Conservation (phyloP, 2,888 invertebrate genomes). For the Sepioteuthis lessoniana region DNA sequence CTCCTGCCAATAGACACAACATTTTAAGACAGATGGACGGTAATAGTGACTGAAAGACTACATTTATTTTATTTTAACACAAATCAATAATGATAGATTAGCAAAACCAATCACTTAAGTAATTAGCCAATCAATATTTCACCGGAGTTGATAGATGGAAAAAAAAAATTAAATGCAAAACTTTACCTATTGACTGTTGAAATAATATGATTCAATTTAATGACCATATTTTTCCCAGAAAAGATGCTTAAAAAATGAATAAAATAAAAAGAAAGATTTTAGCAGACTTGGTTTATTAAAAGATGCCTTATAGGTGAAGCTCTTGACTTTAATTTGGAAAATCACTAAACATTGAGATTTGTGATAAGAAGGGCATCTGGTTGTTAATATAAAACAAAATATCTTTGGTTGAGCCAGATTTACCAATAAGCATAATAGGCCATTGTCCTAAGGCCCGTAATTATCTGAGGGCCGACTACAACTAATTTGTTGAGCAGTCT, state of each 20-base stretch:
- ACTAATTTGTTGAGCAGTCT: too few species aligned
- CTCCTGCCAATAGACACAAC: neutral
- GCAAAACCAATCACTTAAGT: conserved; percentile 4
- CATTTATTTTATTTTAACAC: neutral
- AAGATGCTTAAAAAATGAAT: too few species aligned
- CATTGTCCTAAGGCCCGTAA: too few species aligned
- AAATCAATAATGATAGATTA: neutral
- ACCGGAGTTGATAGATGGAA: neutral
- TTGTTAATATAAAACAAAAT: neutral
- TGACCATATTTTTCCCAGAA: too few species aligned
- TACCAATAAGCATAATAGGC: too few species aligned
- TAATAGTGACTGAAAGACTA: neutral
- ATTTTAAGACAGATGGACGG: neutral
- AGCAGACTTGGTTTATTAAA: neutral
- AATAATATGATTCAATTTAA: too few species aligned
- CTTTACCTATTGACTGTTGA: too few species aligned
- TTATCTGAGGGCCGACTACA: too few species aligned
- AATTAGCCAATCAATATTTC: neutral
- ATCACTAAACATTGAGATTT: neutral
- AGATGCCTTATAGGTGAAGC: neutral
- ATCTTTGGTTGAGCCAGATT: too few species aligned
- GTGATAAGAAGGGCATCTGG: neutral
- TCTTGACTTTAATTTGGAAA: conserved; percentile 4
- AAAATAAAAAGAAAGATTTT: neutral
- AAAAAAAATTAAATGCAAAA: neutral